phyloP scores from a whole-genome alignment of 2,113 vertebrate species.

The Nansenia antarctica region DNA sequence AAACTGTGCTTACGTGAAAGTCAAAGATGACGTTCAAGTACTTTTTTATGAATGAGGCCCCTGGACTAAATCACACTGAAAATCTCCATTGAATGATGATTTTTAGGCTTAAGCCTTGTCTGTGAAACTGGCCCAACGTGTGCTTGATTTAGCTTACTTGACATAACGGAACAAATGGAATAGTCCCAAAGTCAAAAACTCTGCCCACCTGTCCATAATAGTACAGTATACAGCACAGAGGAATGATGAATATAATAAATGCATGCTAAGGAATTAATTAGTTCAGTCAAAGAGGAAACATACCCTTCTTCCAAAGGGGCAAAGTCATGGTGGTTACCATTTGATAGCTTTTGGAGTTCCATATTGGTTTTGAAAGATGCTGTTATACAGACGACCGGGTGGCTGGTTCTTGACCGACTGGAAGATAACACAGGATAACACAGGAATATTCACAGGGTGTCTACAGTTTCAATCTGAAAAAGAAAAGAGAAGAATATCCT shows the following conservation, averaged over 20 bases:
- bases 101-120: too few species aligned
- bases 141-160: too few species aligned
- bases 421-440: neutral
- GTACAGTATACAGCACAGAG: neutral
- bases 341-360: conserved; percentile 71
- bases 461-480: conserved; percentile 22
- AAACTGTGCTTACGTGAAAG: too few species aligned
- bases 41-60: too few species aligned
- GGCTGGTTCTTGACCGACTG: neutral
- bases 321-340: conserved; percentile 51
- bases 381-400: neutral
- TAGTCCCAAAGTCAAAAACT: too few species aligned
- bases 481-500: neutral
- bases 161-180: too few species aligned
- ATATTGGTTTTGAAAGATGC: conserved; percentile 43
- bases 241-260: neutral
- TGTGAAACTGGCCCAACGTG: too few species aligned
- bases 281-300: conserved; percentile 9
- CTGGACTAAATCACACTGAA: too few species aligned
- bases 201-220: too few species aligned
- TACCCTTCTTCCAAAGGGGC: conserved; percentile 62
- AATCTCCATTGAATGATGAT: too few species aligned
- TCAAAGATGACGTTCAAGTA: too few species aligned
- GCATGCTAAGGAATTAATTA: neutral
- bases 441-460: neutral